Evolutionary conservation across 2,797 vertebrate species (phyloP).

Genomic region (Nyctalus aviator): DNA sequence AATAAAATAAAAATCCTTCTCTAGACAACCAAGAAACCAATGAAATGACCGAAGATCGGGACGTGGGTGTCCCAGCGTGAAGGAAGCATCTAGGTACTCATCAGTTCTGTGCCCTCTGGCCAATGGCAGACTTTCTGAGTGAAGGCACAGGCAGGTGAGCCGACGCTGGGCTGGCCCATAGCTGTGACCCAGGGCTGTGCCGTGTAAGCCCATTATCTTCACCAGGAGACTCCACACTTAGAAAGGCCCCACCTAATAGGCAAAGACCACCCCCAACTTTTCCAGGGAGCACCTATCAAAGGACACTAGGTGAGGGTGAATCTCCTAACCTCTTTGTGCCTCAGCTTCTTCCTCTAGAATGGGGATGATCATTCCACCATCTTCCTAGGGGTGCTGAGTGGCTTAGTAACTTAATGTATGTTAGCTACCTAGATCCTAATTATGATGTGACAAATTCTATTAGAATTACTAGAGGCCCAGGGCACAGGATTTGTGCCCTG

Average conservation of each 20-base stretch:
- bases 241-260: not conserved
- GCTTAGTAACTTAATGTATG: accelerated
- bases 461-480: not conserved
- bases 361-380: not conserved
- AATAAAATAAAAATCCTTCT: not conserved
- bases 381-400: no score
- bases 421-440: not conserved
- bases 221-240: not conserved
- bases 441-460: not conserved
- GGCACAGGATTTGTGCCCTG: no score
- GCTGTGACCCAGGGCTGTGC: not conserved
- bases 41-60: not conserved
- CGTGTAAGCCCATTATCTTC: accelerated
- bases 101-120: accelerated
- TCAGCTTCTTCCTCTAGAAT: not conserved
- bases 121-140: not conserved
- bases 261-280: not conserved
- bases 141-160: accelerated
- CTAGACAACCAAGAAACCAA: not conserved
- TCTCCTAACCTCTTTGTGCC: not conserved
- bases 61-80: not conserved
- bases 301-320: not conserved
- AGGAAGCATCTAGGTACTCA: accelerated
- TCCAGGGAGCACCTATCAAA: accelerated
- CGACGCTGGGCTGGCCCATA: accelerated